phyloP scores from a whole-genome alignment of 2,113 vertebrate species.

The Mungos mungo region DNA sequence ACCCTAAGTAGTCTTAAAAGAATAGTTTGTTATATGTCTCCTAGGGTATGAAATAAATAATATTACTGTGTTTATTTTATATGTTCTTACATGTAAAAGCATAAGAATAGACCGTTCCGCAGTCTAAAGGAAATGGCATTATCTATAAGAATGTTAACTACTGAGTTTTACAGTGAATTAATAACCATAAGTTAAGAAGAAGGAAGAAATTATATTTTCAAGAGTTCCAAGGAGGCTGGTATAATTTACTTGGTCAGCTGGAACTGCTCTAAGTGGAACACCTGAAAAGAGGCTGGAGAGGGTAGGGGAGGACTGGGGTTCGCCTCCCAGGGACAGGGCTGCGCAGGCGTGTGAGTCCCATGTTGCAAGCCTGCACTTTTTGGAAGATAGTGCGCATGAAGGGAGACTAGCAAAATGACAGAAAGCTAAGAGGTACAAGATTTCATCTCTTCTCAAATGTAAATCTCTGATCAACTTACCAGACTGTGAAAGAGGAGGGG shows the following conservation, averaged over 20 bases:
- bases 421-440: background rate
- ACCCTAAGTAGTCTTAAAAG: background rate
- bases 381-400: background rate
- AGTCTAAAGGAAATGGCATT: background rate
- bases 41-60: background rate
- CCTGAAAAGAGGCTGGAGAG: background rate
- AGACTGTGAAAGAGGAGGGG: background rate
- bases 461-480: background rate
- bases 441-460: background rate
- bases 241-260: background rate
- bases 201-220: background rate
- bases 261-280: background rate
- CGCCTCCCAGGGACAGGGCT: background rate
- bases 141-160: background rate
- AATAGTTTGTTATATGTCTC: background rate
- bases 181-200: background rate
- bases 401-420: background rate
- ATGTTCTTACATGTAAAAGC: background rate
- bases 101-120: background rate
- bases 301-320: background rate
- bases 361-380: background rate
- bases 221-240: background rate
- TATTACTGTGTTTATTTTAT: background rate
- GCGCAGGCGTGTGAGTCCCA: accelerated
- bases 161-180: background rate